Evolutionary conservation across 2,888 invertebrate species (phyloP), one percentile per base, ranked within the genome.

Genomic region (Formica aserva): DNA sequence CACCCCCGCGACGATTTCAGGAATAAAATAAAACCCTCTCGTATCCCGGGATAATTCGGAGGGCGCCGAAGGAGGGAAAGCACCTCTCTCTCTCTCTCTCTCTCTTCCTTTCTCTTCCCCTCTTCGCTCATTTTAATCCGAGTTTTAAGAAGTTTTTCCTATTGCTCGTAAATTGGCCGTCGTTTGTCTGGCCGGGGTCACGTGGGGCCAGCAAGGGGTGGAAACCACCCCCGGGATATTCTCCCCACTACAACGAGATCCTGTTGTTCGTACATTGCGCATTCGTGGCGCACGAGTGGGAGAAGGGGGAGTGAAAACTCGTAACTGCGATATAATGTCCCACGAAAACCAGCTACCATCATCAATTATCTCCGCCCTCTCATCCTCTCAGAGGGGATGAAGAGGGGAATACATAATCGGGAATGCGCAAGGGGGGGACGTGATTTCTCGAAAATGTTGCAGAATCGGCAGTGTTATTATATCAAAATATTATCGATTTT

Each of bases 121-220:
- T 83, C 83, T 86, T 87, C 89, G 89, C 90, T 92, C 92, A 91
- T 92, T 94, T 93, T 93, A 93, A 94, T 94, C 93, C 91, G 92
- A 92, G 92, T 94, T 93, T 94, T 91, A 92, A 93, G 90, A 91
- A 93, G 91, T 92, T 91, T 88, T 89, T 90, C 66, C 86, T 65
- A 84, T 83, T 84, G 86, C 86, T 86, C 88, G 91, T 88, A 94
- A 94, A 94, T 94, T 94, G 93, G 92, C 94, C 91, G 91, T 94
- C 94, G 92, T 94, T 94, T 94, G 93, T 92, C 90, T 87, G 60
- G 87, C 77, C 83, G 82, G 60, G 78, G 72, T 80, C 83, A 71
- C 71, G 84, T 77, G 76, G 84, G 75, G 72, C 66, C 60, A 35
- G 45, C 48, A 48, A 41, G 11, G 57, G 72, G 80, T 77, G 45